A percentile compares a stretch with the other conserved stretches of the same genome.
Evolutionary conservation across 2,797 vertebrate genomes (phyloP).

Genomic region (Sylvilagus floridanus): DNA sequence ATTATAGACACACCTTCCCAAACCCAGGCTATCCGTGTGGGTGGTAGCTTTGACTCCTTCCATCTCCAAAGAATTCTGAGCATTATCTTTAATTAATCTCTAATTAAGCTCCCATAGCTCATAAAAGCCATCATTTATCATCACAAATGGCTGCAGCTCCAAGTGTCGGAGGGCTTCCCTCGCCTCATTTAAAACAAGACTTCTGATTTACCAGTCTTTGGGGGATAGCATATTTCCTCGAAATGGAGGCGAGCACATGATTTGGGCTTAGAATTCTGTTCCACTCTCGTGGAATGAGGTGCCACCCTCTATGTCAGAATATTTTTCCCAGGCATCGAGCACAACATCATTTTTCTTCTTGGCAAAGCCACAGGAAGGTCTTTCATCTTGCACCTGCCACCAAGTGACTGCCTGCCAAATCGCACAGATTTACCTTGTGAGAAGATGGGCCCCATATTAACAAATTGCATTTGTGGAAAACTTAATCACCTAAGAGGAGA

Average conservation of each 20-base stretch:
- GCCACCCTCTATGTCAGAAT: slow-evolving; percentile 34
- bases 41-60: slow-evolving; percentile 73
- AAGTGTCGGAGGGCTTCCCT: slow-evolving; percentile 73
- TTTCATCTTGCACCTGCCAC: slow-evolving; percentile 69
- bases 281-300: background rate
- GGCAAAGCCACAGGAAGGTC: slow-evolving; percentile 60
- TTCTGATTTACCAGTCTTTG: slow-evolving; percentile 22
- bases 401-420: slow-evolving; percentile 1
- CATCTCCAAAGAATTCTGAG: slow-evolving; percentile 77
- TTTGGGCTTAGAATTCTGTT: background rate
- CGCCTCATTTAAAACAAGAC: slow-evolving; percentile 58
- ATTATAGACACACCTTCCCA: background rate
- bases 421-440: slow-evolving; percentile 44
- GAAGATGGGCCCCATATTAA: background rate
- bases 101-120: slow-evolving; percentile 81
- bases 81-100: slow-evolving; percentile 85
- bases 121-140: slow-evolving; percentile 81
- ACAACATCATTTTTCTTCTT: slow-evolving; percentile 50
- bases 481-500: slow-evolving; percentile 65
- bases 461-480: slow-evolving; percentile 72
- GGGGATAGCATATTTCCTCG: background rate
- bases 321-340: slow-evolving; percentile 48
- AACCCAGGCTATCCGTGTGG: background rate
- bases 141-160: slow-evolving; percentile 63
- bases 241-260: background rate